phyloP scores from a whole-genome alignment of 2,797 vertebrate species.

The Discoglossus pictus region DNA sequence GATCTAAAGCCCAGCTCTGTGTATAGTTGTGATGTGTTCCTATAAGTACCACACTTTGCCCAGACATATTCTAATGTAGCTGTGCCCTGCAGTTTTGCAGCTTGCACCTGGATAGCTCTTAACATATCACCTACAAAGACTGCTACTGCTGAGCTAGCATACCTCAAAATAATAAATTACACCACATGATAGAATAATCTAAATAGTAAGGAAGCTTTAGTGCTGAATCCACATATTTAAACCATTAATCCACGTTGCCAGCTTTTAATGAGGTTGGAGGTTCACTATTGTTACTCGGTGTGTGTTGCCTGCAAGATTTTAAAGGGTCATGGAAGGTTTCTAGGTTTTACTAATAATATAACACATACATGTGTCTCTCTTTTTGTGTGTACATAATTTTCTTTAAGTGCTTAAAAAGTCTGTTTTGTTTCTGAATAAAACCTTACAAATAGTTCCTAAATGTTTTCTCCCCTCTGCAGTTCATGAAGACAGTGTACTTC shows the following conservation, averaged over 20 bases:
- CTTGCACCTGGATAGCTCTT: conserved; percentile 45
- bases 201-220: conserved; percentile 35
- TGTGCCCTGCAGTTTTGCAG: conserved; percentile 41
- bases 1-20: conserved; percentile 10
- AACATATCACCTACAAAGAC: conserved; percentile 38
- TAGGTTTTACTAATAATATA: no score
- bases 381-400: no score
- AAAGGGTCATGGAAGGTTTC: no score
- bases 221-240: conserved; percentile 49
- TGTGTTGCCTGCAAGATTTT: conserved; percentile 11
- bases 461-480: no score
- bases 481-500: no score
- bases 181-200: conserved; percentile 40
- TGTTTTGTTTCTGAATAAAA: no score
- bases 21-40: conserved; percentile 36
- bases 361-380: no score
- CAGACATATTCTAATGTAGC: conserved; percentile 30
- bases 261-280: conserved; percentile 39
- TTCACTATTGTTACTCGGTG: conserved; percentile 12
- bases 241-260: conserved; percentile 43
- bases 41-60: conserved; percentile 8
- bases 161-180: conserved; percentile 46
- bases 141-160: conserved; percentile 43
- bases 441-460: no score
- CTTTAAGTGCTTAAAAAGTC: no score